Evolutionary conservation across 2,888 invertebrate genomes (phyloP), one percentile per base, ranked within the genome.

Genomic region (Ferdinandea cuprea): DNA sequence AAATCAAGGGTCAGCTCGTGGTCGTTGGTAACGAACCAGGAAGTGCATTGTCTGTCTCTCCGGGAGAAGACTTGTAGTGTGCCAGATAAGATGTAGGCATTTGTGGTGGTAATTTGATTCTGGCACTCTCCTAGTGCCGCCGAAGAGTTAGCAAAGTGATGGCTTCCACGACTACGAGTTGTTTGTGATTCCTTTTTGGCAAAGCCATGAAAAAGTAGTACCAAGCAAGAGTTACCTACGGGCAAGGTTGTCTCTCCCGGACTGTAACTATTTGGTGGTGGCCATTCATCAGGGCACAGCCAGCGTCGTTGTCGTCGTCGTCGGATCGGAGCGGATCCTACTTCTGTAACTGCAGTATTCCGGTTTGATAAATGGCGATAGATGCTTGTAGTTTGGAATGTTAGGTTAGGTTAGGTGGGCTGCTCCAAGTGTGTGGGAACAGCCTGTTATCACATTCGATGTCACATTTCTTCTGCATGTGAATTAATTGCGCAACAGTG

Each of bases 1-100:
- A 77, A 77, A 83, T 78, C 83, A 83, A 68, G 83, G 83, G 83
- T 83, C 83, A 83, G 78, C 78, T 83, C 83, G 78, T 83, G 83
- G 83, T 72, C 78, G 68, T 42, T 73, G 78, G 83, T 78, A 77
- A 77, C 72, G 78, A 83, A 83, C 78, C 78, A 83, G 83, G 83
- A 83, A 83, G 63, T 77, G 72, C 66, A 66, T 71, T 72, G 65
- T 71, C 65, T 74, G 52, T 61, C 69, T 61, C 61, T 37, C 5
- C 50, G 46, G 52, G 7, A 46, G 30, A 28, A 46, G 52, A 42
- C 42, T 78, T 83, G 61, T 66, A 48, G 58, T 68, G 56, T 40
- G 52, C 61, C 72, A 78, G 83, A 83, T 83, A 83, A 83, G 78
- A 83, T 63, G 72, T 73, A 78, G 78, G 61, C 78, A 78, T 77